Conservation (phyloP, 2,113 vertebrate genomes). For the Leptobrachium ailaonicum region DNA sequence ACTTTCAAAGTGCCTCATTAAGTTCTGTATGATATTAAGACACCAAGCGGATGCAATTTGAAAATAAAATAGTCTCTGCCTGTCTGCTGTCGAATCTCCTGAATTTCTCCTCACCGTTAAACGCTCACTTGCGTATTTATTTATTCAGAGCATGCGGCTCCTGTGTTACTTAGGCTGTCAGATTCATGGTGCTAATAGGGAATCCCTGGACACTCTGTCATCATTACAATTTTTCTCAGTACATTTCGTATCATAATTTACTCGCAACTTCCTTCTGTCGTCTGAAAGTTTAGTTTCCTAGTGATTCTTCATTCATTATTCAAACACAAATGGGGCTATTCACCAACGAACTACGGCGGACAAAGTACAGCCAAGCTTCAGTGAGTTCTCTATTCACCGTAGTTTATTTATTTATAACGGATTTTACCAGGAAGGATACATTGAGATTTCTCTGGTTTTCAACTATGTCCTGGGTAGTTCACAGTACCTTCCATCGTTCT, state of each 20-base stretch:
- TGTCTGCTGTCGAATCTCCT: slow-evolving; percentile 72
- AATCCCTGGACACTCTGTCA: slow-evolving; percentile 62
- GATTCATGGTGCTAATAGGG: slow-evolving; percentile 76
- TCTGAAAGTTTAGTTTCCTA: no score
- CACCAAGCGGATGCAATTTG: slow-evolving; percentile 69
- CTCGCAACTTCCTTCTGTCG: no score
- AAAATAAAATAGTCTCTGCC: slow-evolving; percentile 73
- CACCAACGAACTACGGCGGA: no score
- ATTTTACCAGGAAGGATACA: no score
- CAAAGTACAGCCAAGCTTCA: no score
- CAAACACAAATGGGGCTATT: no score
- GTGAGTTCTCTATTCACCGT: no score
- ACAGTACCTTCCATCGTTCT: no score
- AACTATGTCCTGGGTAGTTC: no score
- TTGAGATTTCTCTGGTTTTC: no score
- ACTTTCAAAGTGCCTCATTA: slow-evolving; percentile 73
- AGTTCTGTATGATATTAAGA: slow-evolving; percentile 71
- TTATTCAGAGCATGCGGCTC: slow-evolving; percentile 73
- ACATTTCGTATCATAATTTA: neutral
- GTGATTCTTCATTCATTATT: no score
- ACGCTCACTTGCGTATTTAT: slow-evolving; percentile 78
- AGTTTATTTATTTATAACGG: no score
- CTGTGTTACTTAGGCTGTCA: slow-evolving; percentile 80
- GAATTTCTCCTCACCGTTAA: slow-evolving; percentile 69
- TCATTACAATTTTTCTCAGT: slow-evolving; percentile 53